Evolutionary conservation across 2,888 invertebrate genomes (phyloP), one percentile per base, ranked within the genome.

Genomic region (Hyles lineata): DNA sequence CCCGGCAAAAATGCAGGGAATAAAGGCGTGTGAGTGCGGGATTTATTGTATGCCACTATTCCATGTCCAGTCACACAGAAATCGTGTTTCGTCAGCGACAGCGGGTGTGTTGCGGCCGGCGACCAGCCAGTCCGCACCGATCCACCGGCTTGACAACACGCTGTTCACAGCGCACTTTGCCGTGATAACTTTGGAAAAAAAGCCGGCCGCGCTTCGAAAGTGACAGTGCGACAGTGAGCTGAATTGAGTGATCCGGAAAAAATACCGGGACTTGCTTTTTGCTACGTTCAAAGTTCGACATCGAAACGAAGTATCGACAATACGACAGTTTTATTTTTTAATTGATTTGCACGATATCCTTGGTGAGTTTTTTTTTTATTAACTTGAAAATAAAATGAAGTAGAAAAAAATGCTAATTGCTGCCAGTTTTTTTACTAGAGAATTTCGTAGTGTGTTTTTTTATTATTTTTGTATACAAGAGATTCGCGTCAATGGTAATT

Each of bases 141-240:
- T 82, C 90, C 88, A 84, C 84, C 89, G 91, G 82, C 82, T 79
- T 80, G 89, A 82, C 76, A 85, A 78, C 84, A 90, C 92, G 91
- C 81, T 78, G 84, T 83, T 79, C 81, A 84, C 80, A 81, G 76
- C 85, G 79, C 82, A 81, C 79, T 80, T 86, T 84, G 85, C 85
- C 89, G 91, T 87, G 89, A 87, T 85, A 87, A 86, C 85, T 86
- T 84, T 83, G 76, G 71, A 76, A 81, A 80, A 87, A 88, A 88
- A 87, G 87, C 87, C 91, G 89, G 88, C 87, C 84, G 91, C 88
- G 90, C 85, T 85, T 75, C 74, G 77, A 84, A 85, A 92, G 93
- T 93, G 93, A 90, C 88, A 92, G 93, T 93, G 93, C 90, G 85
- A 88, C 85, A 89, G 92, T 92, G 92, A 87, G 83, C 85, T 84